Percentiles rank a stretch among this genome's conserved stretches.
Conservation (phyloP, 2,888 invertebrate genomes). For the Gisinianus flammeolus region DNA sequence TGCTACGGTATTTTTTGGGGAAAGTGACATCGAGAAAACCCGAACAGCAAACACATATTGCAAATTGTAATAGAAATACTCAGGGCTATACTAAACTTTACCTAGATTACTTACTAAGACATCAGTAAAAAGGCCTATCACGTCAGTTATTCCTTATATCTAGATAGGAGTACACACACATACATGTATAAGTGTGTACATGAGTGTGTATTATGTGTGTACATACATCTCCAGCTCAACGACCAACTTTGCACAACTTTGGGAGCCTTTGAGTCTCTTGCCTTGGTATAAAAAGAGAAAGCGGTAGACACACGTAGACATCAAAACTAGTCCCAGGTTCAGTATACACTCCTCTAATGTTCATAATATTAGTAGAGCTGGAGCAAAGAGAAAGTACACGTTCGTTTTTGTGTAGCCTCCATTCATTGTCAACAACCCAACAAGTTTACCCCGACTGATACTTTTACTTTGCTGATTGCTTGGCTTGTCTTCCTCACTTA, state of each 20-base stretch:
- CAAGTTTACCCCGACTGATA: conserved; percentile 33
- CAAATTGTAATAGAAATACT: conserved; percentile 19
- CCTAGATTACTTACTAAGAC: conserved; percentile 20
- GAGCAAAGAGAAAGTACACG: not conserved
- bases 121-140: conserved; percentile 19
- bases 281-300: not conserved
- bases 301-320: not conserved
- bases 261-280: not conserved
- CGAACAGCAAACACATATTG: conserved; percentile 14
- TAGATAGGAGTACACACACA: not conserved
- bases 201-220: not conserved
- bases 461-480: conserved; percentile 14
- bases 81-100: not conserved
- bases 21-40: conserved; percentile 5
- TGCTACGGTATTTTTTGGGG: not conserved
- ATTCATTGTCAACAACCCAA: conserved; percentile 34
- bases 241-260: not conserved
- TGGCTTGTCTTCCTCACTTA: conserved; percentile 12
- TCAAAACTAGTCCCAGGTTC: not conserved
- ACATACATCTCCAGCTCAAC: not conserved
- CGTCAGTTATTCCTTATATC: not conserved
- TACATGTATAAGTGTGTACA: not conserved
- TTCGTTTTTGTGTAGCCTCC: not conserved
- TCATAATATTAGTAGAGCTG: not conserved
- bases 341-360: not conserved